Conservation (phyloP, 2,797 vertebrate genomes). For the Nasua narica region DNA sequence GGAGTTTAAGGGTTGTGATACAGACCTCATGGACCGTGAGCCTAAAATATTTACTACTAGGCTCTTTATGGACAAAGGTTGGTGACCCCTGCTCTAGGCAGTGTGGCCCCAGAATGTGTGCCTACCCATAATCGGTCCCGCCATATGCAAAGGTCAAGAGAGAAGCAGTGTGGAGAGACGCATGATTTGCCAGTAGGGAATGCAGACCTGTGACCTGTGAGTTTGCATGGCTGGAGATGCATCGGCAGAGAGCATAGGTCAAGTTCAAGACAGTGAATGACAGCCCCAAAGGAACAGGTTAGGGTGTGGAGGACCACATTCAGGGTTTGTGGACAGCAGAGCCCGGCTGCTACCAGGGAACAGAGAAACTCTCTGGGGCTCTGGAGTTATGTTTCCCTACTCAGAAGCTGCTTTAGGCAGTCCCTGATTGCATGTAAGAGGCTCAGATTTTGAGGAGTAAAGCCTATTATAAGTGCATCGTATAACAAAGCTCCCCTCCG, state of each 20-base stretch:
- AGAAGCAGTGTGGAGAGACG: neutral
- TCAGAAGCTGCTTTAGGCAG: neutral
- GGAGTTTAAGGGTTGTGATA: neutral
- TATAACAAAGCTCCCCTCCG: neutral
- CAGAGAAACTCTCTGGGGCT: neutral
- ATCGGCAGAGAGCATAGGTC: neutral
- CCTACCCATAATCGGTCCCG: neutral
- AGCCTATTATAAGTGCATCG: neutral
- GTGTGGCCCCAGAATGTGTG: neutral
- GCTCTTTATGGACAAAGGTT: neutral
- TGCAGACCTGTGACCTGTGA: neutral
- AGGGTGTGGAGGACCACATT: neutral
- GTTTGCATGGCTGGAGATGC: neutral
- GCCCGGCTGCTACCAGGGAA: neutral
- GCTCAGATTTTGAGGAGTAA: neutral
- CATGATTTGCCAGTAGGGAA: neutral
- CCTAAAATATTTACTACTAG: neutral
- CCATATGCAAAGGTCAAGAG: neutral
- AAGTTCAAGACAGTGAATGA: accelerated
- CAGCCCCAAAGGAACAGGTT: neutral
- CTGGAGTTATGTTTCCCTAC: neutral
- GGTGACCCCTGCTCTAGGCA: too few species aligned
- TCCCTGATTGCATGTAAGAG: neutral
- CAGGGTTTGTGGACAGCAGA: neutral
- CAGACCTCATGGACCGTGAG: neutral